Conservation (phyloP, 1,140 invertebrate genomes). For the Nasonia longicornis region DNA sequence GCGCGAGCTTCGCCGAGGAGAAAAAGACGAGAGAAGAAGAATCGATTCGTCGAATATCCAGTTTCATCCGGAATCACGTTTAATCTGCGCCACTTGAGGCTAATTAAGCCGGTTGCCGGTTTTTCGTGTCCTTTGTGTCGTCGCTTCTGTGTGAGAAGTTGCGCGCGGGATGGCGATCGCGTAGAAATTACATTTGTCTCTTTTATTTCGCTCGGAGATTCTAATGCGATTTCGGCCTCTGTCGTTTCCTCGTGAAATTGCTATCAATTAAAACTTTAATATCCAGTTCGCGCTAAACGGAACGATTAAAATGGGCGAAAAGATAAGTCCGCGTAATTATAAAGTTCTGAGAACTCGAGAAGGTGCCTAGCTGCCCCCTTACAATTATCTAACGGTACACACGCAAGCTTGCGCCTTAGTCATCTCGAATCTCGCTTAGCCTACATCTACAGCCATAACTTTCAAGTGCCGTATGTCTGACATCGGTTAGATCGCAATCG, state of each 20-base stretch:
- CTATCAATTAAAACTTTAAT: too few relatives aligned
- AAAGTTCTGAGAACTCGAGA: too few relatives aligned
- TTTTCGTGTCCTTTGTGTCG: not conserved
- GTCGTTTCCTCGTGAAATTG: too few relatives aligned
- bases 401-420: not conserved
- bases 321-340: too few relatives aligned
- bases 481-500: not conserved
- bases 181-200: not conserved
- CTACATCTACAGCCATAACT: not conserved
- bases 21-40: not conserved
- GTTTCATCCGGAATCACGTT: constrained; percentile 33
- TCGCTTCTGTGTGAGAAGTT: not conserved
- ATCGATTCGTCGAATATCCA: constrained; percentile 18
- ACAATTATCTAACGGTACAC: not conserved
- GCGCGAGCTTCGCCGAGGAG: too few relatives aligned
- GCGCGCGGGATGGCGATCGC: too few relatives aligned
- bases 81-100: constrained; percentile 47
- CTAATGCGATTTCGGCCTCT: not conserved
- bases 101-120: constrained; percentile 36
- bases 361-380: not conserved
- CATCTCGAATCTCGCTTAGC: not conserved
- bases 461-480: not conserved
- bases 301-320: too few relatives aligned
- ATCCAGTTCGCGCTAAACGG: too few relatives aligned
- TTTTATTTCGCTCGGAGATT: not conserved